These are phyloP conservation scores for Lottia scabra DNA, from an alignment of 2,888 invertebrate genomes.

Conservation along the genomic window DNA sequence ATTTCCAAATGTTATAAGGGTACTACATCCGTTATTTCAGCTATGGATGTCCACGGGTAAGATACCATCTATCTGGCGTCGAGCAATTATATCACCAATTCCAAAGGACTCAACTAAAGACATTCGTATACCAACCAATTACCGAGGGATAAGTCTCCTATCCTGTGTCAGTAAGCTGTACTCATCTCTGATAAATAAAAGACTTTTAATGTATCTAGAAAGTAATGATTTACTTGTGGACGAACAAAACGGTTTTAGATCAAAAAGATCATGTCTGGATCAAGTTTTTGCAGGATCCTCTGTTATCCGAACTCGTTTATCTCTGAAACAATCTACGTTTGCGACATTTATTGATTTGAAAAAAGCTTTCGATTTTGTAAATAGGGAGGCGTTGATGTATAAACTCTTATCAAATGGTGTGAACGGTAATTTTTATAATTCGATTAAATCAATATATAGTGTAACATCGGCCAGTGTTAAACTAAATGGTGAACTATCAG, in stretches of 20 bases:
- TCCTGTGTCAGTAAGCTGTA: not conserved
- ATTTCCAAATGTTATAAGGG: not conserved
- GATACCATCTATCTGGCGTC: not conserved
- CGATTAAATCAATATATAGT: not conserved
- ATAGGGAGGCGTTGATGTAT: not conserved
- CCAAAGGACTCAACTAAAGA: not conserved
- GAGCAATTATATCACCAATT: not conserved
- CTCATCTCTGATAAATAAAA: not conserved
- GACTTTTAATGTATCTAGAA: not conserved
- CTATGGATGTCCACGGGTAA: not conserved
- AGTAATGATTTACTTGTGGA: not conserved
- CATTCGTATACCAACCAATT: not conserved
- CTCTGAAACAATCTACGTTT: not conserved
- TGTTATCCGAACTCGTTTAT: not conserved
- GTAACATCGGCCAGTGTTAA: not conserved
- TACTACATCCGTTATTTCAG: not conserved
- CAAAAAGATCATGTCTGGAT: not conserved
- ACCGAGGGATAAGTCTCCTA: not conserved
- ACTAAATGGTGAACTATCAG: not conserved
- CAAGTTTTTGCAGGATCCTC: not conserved
- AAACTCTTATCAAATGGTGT: not conserved
- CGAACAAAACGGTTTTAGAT: not conserved
- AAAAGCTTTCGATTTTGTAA: too few species aligned
- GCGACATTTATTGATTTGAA: conserved; percentile 4
- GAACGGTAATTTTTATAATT: not conserved